phyloP scores from a whole-genome alignment of 2,888 invertebrate species.

The Chirona hameri region DNA sequence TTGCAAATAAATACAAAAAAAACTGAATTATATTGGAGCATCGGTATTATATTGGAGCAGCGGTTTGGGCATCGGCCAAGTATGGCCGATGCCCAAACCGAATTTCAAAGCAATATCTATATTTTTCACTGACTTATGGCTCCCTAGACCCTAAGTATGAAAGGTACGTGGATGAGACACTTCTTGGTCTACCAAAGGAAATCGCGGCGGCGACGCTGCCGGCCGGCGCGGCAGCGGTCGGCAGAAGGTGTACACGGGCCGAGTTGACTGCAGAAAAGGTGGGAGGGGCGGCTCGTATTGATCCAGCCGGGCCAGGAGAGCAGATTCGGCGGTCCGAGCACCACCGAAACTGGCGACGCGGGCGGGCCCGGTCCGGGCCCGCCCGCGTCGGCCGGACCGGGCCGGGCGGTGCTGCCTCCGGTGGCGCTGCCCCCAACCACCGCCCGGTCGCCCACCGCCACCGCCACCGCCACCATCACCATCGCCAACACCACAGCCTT shows the following conservation, averaged over 20 bases:
- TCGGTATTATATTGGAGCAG: too few species aligned
- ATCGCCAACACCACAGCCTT: neutral
- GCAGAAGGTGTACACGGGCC: slow-evolving; percentile 3
- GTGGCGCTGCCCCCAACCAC: neutral
- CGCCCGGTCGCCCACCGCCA: neutral
- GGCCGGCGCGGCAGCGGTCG: neutral
- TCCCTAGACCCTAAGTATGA: too few species aligned
- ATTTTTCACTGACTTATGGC: too few species aligned
- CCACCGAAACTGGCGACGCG: slow-evolving; percentile 13
- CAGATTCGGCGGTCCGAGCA: slow-evolving; percentile 3
- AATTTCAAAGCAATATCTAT: too few species aligned
- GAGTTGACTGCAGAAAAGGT: slow-evolving; percentile 28
- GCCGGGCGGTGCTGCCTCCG: slow-evolving; percentile 1
- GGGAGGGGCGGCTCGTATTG: slow-evolving; percentile 27
- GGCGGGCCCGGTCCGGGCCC: neutral
- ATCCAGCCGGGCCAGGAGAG: slow-evolving; percentile 12
- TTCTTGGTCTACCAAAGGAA: too few species aligned
- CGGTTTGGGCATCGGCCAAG: too few species aligned
- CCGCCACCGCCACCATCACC: neutral
- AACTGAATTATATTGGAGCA: too few species aligned
- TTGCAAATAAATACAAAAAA: too few species aligned
- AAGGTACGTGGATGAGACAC: too few species aligned
- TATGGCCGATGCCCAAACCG: too few species aligned
- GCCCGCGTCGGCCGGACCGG: neutral
- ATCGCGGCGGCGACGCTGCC: neutral